Evolutionary conservation across 2,888 invertebrate genomes (phyloP).

Genomic region (Acleris sparsana): DNA sequence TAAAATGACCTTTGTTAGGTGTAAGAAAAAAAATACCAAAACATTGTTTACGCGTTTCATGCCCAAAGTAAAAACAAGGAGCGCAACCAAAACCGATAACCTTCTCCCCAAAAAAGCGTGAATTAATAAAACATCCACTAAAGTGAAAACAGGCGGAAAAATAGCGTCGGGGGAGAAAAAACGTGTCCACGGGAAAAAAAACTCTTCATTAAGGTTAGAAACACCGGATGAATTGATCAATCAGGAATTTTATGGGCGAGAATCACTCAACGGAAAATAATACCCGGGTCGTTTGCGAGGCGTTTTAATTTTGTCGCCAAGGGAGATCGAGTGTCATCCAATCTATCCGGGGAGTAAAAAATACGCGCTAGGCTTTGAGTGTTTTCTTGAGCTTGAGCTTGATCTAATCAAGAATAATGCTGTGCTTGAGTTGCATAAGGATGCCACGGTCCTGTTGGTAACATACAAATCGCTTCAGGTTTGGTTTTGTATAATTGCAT

Average conservation of each 20-base stretch:
- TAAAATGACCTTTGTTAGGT: too few relatives aligned
- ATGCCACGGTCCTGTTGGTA: too few relatives aligned
- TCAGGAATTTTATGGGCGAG: conserved; percentile 81
- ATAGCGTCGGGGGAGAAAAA: conserved; percentile 66
- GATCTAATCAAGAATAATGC: not conserved
- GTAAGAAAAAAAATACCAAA: too few relatives aligned
- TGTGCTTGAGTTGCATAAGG: too few relatives aligned
- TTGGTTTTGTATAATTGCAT: too few relatives aligned
- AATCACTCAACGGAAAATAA: conserved; percentile 84
- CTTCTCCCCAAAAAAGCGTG: conserved; percentile 38
- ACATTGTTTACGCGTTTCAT: not conserved
- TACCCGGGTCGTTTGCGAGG: conserved; percentile 76
- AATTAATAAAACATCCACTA: conserved; percentile 81
- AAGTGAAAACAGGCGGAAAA: conserved; percentile 80
- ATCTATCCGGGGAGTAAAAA: conserved; percentile 79
- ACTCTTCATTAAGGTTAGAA: conserved; percentile 79
- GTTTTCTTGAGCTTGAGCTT: conserved; percentile 1
- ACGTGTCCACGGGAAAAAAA: conserved; percentile 66
- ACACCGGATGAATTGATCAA: conserved; percentile 83
- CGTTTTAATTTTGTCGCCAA: conserved; percentile 81
- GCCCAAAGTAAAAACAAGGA: not conserved
- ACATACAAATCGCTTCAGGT: too few relatives aligned
- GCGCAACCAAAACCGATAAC: conserved; percentile 13
- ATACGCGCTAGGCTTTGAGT: conserved; percentile 37
- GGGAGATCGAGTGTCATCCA: conserved; percentile 83